Evolutionary conservation across 2,113 vertebrate species (phyloP), one percentile per base, ranked within the genome.

Genomic region (Carassius carassius): DNA sequence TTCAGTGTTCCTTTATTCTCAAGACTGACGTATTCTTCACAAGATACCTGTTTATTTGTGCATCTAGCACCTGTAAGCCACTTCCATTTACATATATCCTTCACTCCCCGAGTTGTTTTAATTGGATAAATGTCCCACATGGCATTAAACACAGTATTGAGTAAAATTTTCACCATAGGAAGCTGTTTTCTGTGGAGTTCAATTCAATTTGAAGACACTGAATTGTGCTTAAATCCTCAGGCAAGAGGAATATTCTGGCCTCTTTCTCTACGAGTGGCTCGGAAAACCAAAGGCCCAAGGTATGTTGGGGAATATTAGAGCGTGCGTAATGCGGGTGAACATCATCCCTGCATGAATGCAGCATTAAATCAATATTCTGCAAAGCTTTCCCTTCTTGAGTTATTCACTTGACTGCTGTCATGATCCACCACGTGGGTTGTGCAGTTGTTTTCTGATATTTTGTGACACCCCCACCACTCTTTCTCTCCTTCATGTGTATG

Each of bases 291-390:
- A 93, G 92, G 94, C 93, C 93, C 91, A 94, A 95, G 93, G 93
- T 94, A 94, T 78, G 89, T 89, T 92, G 92, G 96, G 56, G 98
- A 98, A 95, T 96, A 82, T 70, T 82, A 97, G 96, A 97, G 97
- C 96, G 92, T 95, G 92, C 89, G 95, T 96, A 97, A 98, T 97
- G 93, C 63, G 90, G 93, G 94, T 86, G 92, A 92, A 92, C 95
- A 95, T 94, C 94, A 93, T 95, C 94, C 94, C 91, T 94, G 95
- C 94, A 92, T 95, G 93, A 96, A 93, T 92, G 94, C 95, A 92
- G 94, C 95, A 95, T 98, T 96, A 97, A 96, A 97, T 98, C 96
- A 96, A 97, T 97, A 97, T 95, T 95, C 95, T 92, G 92, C 94
- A 95, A 95, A 96, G 95, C 94, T 94, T 96, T 96, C 95, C 91